Conservation (phyloP, 1,140 invertebrate species). For the Solen grandis region DNA sequence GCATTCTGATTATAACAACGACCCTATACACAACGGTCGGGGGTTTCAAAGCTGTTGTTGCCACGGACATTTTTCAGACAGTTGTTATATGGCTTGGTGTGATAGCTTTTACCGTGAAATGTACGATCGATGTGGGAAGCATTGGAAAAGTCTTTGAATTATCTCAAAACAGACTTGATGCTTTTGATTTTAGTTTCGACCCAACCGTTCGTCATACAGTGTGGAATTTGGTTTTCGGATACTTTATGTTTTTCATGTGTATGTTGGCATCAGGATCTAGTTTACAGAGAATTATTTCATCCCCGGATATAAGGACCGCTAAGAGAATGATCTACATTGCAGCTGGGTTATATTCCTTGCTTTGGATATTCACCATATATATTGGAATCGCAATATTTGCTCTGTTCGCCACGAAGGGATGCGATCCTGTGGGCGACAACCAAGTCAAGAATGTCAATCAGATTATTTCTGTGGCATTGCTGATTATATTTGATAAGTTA, state of each 20-base stretch:
- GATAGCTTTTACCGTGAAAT: no score
- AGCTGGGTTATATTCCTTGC: constrained; percentile 12
- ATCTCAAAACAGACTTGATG: not conserved
- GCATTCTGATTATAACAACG: no score
- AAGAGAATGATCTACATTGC: constrained; percentile 18
- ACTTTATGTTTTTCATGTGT: constrained; percentile 11
- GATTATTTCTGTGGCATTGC: constrained; percentile 30
- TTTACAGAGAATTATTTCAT: constrained; percentile 23
- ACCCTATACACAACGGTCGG: constrained; percentile 52
- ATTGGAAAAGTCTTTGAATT: not conserved
- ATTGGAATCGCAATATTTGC: constrained; percentile 27
- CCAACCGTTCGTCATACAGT: constrained; percentile 25
- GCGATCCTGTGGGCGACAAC: constrained; percentile 14
- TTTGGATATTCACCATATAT: constrained; percentile 6
- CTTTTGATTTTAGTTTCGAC: constrained; percentile 30
- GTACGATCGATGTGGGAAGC: no score
- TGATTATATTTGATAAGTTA: constrained; percentile 12
- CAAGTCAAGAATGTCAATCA: constrained; percentile 32
- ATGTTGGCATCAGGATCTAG: constrained; percentile 16
- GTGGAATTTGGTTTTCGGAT: constrained; percentile 29
- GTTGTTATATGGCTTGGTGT: constrained; percentile 21
- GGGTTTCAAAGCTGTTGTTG: constrained; percentile 36
- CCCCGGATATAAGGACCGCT: not conserved
- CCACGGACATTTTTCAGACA: constrained; percentile 38
- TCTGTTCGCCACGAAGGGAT: constrained; percentile 4